phyloP scores from a whole-genome alignment of 2,888 invertebrate species.

The Meteorus colon region DNA sequence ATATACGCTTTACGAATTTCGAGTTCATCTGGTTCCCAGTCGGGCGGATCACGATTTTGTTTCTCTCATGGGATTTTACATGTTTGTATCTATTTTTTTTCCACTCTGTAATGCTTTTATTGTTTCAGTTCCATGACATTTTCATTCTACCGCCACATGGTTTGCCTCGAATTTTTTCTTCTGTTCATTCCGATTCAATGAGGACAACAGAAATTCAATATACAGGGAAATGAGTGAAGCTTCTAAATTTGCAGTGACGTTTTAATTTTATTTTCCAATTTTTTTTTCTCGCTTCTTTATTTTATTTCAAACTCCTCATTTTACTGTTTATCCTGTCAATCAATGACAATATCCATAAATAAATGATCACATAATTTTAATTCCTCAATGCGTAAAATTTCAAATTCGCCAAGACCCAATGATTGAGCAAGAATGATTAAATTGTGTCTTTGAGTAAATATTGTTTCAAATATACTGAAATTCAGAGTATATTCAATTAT shows the following conservation, averaged over 20 bases:
- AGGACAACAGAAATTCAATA: too few species aligned
- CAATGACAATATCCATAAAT: too few species aligned
- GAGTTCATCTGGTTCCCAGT: conserved; percentile 44
- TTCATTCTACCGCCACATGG: background rate
- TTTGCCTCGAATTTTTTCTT: background rate
- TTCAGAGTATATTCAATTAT: background rate
- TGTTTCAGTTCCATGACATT: background rate
- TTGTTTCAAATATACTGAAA: background rate
- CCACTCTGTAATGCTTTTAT: conserved; percentile 15
- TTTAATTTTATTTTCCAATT: background rate
- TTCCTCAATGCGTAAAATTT: too few species aligned
- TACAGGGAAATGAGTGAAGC: too few species aligned
- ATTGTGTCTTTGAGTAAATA: background rate
- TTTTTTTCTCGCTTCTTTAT: too few species aligned
- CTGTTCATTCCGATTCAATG: conserved; percentile 4
- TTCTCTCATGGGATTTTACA: conserved; percentile 8
- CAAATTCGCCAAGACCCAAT: too few species aligned
- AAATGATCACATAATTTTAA: too few species aligned
- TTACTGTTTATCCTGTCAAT: too few species aligned
- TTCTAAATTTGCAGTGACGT: background rate
- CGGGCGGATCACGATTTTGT: conserved; percentile 32
- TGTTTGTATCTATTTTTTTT: conserved; percentile 7
- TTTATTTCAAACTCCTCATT: too few species aligned
- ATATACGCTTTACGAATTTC: conserved; percentile 48
- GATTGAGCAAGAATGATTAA: background rate